Evolutionary conservation across 2,888 invertebrate species (phyloP).

Genomic region (Saturnia pavonia): DNA sequence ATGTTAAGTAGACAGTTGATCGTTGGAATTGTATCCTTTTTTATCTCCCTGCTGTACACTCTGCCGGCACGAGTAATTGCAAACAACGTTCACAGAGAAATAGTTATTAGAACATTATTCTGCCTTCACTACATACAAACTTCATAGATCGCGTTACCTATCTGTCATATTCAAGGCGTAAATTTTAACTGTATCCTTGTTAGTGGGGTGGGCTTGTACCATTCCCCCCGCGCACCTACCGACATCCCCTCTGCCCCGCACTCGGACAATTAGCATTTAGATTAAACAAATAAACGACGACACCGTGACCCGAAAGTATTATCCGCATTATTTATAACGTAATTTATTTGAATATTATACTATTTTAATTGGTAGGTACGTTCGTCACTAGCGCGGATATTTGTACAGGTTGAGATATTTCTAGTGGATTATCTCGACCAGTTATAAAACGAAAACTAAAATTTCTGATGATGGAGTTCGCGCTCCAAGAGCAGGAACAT

Average conservation of each 20-base stretch:
- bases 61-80: no score
- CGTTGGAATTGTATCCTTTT: no score
- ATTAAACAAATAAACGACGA: constrained; percentile 72
- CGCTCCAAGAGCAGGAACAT: no score
- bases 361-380: constrained; percentile 38
- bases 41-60: no score
- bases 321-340: constrained; percentile 59
- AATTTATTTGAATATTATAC: constrained; percentile 60
- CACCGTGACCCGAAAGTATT: constrained; percentile 61
- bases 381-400: constrained; percentile 17
- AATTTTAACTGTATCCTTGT: background rate
- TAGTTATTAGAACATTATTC: background rate
- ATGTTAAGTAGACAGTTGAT: no score
- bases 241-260: constrained; percentile 14
- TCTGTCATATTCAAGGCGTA: constrained; percentile 5
- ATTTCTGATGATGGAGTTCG: no score
- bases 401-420: background rate
- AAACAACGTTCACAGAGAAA: background rate
- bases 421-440: background rate
- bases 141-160: background rate
- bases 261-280: constrained; percentile 69
- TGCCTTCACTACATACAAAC: background rate
- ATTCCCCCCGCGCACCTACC: constrained; percentile 20
- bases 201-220: constrained; percentile 19
- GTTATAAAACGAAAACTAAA: background rate